Conservation (phyloP, 1,140 invertebrate species). For the Pantala flavescens region DNA sequence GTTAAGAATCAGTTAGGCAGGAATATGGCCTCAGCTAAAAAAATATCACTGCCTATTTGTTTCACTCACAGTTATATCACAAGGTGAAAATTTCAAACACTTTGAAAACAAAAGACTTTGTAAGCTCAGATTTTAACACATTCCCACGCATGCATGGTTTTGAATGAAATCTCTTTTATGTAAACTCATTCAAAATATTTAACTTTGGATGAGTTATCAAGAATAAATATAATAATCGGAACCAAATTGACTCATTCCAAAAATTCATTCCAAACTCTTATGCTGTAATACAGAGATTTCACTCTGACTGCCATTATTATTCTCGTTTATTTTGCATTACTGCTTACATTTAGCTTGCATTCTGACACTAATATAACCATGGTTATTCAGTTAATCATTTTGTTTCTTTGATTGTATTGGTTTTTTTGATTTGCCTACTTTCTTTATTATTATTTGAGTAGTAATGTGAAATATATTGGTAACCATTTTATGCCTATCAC, state of each 20-base stretch:
- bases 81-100: too few species aligned
- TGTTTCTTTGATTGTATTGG: background rate
- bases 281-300: background rate
- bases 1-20: too few species aligned
- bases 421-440: background rate
- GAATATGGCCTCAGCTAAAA: too few species aligned
- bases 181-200: too few species aligned
- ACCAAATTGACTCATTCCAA: too few species aligned
- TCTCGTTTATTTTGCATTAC: slow-evolving; percentile 1
- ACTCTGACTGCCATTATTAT: background rate
- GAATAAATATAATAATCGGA: too few species aligned
- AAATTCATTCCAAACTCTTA: too few species aligned
- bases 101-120: too few species aligned
- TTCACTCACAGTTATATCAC: too few species aligned
- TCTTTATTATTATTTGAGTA: background rate
- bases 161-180: background rate
- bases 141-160: background rate
- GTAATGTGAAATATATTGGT: background rate
- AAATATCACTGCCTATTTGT: too few species aligned
- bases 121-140: too few species aligned
- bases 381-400: background rate
- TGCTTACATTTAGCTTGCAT: slow-evolving; percentile 1
- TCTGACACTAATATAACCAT: slow-evolving; percentile 3
- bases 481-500: background rate
- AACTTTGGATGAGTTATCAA: too few species aligned